Evolutionary conservation across 2,888 invertebrate species (phyloP).

Genomic region (Dolichomitus sp.): DNA sequence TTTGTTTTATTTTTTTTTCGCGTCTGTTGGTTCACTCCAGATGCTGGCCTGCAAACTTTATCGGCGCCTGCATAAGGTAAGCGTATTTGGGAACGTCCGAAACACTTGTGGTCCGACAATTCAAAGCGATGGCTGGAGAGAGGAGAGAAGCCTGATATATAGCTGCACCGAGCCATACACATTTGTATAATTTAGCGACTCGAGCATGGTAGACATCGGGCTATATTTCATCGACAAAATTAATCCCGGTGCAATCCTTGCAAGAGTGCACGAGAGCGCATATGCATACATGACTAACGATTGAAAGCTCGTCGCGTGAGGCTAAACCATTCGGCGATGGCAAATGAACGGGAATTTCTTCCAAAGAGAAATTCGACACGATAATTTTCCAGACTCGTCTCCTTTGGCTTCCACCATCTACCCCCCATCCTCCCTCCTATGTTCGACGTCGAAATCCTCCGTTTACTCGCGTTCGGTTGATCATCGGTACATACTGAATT

Average conservation of each 20-base stretch:
- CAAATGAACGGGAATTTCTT: slow-evolving; percentile 27
- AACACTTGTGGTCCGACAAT: slow-evolving; percentile 68
- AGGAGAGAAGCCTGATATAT: slow-evolving; percentile 25
- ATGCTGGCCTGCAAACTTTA: slow-evolving; percentile 63
- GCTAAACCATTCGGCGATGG: slow-evolving; percentile 42
- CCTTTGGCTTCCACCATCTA: not conserved
- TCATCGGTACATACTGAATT: slow-evolving; percentile 37
- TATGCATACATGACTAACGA: slow-evolving; percentile 51
- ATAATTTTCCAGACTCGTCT: slow-evolving; percentile 56
- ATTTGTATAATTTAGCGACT: slow-evolving; percentile 63
- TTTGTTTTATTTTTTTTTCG: not conserved
- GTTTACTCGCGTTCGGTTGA: slow-evolving; percentile 16
- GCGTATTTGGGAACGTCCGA: slow-evolving; percentile 62
- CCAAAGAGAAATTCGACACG: slow-evolving; percentile 59
- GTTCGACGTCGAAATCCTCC: slow-evolving; percentile 35
- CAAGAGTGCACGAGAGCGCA: slow-evolving; percentile 20
- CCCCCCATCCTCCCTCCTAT: not conserved
- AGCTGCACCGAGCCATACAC: slow-evolving; percentile 11
- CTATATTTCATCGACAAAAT: slow-evolving; percentile 67
- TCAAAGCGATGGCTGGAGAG: slow-evolving; percentile 55
- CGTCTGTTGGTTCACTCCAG: slow-evolving; percentile 50
- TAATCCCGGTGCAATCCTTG: slow-evolving; percentile 62
- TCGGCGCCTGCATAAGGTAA: slow-evolving; percentile 41
- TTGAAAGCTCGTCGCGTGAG: slow-evolving; percentile 60
- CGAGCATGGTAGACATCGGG: slow-evolving; percentile 56